Evolutionary conservation across 2,888 invertebrate genomes (phyloP), one percentile per base, ranked within the genome.

Genomic region (Cephus pulcher): DNA sequence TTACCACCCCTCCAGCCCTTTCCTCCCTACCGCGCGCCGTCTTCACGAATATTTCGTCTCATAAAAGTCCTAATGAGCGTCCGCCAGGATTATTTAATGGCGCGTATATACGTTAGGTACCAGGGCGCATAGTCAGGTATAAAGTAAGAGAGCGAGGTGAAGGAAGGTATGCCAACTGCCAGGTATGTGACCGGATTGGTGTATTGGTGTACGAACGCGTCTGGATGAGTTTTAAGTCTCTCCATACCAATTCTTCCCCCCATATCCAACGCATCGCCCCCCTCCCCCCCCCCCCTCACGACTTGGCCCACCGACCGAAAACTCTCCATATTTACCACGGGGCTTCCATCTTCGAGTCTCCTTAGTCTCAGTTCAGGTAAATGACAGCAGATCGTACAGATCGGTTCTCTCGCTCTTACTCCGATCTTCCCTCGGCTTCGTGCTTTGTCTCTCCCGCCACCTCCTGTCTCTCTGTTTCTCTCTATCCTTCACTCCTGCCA

Each of bases 11-110:
- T 15, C 40, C 1, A 15, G 4, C 40, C 15, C 15, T 6, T 40
- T 1, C 15, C 40, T 6, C 30, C 32, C 30, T 30, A 30, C 70
- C n/a, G 30, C 70, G 12, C 70, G 70, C 30, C 70, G 30, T 12
- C 70, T 70, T 33, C 30, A 33, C 82, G 88, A 89, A 88, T 86
- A 88, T 88, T 89, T 87, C 84, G 87, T 85, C 87, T 88, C 89
- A 86, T 88, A 89, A 88, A 88, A 86, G 87, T 89, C 87, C 88
- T 90, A 89, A 90, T 90, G 89, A 90, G 88, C 86, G 85, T 85
- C 86, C 84, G 84, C 83, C 82, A 79, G 86, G 87, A 88, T 89
- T 90, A 89, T 90, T 90, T 90, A 90, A 90, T 90, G 89, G 87
- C 85, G 86, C 84, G 86, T 86, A 79, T 81, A 82, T 84, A 82